Evolutionary conservation across 2,113 vertebrate genomes (phyloP).

Genomic region (Clarias batrachus): DNA sequence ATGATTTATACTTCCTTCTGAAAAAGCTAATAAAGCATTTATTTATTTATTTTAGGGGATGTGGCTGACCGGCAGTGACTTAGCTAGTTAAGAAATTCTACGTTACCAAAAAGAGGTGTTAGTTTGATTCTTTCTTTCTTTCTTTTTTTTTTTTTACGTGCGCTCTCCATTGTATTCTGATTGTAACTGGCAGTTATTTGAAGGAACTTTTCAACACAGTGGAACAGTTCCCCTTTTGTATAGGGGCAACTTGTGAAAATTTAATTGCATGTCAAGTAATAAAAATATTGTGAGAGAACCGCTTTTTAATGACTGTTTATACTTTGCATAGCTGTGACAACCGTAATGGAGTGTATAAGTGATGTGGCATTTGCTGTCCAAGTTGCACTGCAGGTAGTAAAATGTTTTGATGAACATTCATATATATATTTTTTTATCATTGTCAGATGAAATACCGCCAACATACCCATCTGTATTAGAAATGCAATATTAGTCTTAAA

Average conservation of each 20-base stretch:
- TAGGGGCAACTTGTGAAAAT: not conserved
- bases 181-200: not conserved
- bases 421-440: not conserved
- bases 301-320: not conserved
- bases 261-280: not conserved
- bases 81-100: not conserved
- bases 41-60: not conserved
- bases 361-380: not conserved
- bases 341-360: not conserved
- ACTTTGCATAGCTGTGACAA: not conserved
- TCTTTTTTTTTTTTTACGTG: not conserved
- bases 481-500: not conserved
- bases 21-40: not conserved
- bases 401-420: not conserved
- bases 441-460: not conserved
- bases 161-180: not conserved
- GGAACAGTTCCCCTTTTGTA: not conserved
- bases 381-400: not conserved
- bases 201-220: not conserved
- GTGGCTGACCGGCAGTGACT: not conserved
- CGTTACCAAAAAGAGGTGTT: not conserved
- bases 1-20: not conserved
- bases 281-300: not conserved
- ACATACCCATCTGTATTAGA: not conserved
- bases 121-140: not conserved